Evolutionary conservation across 2,797 vertebrate genomes (phyloP).

Genomic region (Paramormyrops hopkinsi): DNA sequence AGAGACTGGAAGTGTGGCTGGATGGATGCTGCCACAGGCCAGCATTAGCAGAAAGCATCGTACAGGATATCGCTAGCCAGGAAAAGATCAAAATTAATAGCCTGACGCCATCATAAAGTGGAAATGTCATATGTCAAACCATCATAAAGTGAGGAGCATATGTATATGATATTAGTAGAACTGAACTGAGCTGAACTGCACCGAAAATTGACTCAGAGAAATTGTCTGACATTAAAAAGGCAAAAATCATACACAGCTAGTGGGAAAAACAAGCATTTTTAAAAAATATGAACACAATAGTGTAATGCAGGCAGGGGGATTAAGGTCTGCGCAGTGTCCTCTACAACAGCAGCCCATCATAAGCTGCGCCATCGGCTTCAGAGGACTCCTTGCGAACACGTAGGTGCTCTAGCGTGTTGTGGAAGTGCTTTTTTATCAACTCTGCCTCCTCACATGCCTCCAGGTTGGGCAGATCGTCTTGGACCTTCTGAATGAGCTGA

Average conservation of each 20-base stretch:
- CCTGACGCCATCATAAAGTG: neutral
- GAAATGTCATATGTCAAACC: neutral
- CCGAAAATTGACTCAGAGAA: neutral
- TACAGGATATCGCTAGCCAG: neutral
- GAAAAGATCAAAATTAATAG: neutral
- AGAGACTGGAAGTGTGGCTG: neutral
- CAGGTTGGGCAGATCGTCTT: constrained; percentile 92
- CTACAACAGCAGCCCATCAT: constrained; percentile 91
- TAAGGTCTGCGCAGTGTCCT: neutral
- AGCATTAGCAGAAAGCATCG: neutral
- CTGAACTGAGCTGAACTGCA: neutral
- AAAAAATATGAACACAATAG: neutral
- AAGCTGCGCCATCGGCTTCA: constrained; percentile 84
- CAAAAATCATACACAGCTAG: neutral
- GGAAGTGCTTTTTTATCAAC: constrained; percentile 99
- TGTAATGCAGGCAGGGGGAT: neutral
- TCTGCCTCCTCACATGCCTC: constrained; percentile 95
- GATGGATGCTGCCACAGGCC: neutral
- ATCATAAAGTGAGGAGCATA: neutral
- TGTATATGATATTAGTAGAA: neutral
- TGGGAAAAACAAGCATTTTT: neutral
- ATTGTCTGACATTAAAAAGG: neutral
- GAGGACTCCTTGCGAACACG: constrained; percentile 86
- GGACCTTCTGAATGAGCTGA: constrained; percentile 97
- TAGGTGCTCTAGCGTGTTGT: constrained; percentile 96